phyloP scores from a whole-genome alignment of 2,113 vertebrate species.

The Cyanoderma ruficeps region DNA sequence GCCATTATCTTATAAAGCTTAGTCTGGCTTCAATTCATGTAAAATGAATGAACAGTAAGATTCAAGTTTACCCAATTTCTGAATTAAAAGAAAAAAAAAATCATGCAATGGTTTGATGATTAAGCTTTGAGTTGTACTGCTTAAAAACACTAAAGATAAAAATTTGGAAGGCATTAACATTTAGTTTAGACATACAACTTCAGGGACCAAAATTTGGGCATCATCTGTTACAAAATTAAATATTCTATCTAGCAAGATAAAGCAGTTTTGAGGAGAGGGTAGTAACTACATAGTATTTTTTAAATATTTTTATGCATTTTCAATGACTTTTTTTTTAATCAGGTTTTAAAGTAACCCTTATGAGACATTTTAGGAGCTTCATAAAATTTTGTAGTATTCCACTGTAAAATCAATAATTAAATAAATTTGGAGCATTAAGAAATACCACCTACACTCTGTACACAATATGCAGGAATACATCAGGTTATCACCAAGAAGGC shows the following conservation, averaged over 20 bases:
- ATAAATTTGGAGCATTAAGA: not conserved
- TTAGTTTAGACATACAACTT: not conserved
- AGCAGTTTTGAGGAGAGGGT: not conserved
- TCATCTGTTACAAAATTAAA: not conserved
- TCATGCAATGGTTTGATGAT: not conserved
- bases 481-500: not conserved
- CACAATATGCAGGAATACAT: accelerated
- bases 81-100: not conserved
- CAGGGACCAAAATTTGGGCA: not conserved
- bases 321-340: not conserved
- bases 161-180: not conserved
- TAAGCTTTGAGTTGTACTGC: not conserved
- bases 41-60: not conserved
- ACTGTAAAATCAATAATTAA: not conserved
- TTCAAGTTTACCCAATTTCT: not conserved
- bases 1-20: not conserved
- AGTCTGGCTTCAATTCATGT: not conserved
- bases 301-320: not conserved
- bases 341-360: not conserved
- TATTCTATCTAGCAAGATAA: not conserved
- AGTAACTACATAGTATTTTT: not conserved
- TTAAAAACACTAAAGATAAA: not conserved
- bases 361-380: not conserved
- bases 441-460: not conserved
- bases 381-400: not conserved